Base-by-base conservation (phyloP, 2,797 vertebrate species). In the Erpetoichthys calabaricus region DNA sequence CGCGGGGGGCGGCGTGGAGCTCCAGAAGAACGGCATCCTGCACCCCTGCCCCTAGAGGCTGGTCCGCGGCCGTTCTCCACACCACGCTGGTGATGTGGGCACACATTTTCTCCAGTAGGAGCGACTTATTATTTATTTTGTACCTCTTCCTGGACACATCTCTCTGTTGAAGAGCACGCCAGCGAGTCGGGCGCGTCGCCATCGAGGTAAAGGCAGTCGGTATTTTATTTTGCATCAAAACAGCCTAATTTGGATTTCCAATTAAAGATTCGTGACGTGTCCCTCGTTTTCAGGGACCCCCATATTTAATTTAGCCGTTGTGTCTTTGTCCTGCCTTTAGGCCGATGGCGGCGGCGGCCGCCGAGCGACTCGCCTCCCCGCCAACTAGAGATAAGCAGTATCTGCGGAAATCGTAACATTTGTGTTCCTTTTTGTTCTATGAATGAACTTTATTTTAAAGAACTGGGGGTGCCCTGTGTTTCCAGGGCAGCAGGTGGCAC, bases 351-450 rank as follows among this genome's bases (percentile, higher is more conserved):
- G n/a, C n/a, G n/a, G 25, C 25, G 25, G 25, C 25, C 25, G 25
- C 25, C 25, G 25, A 25, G 25, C 25, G 25, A 25, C 25, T 25
- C 25, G 25, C 25, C 25, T 25, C 25, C 25, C 25, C 25, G 25
- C 25, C 25, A 25, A 25, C 92, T 90, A 89, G 91, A 91, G 93
- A 94, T 97, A 92, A 97, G 94, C 94, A 98, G 95, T 97, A 98
- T 98, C 94, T 98, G 95, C 95, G 93, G 94, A 92, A 88, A 88
- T 91, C 94, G 95, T 86, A 90, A 86, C 91, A 95, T 96, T 92
- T 89, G 85, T 84, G 83, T 86, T 45, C 95, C 88, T 97, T 88
- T 98, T 99, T 99, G 94, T 98, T 98, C 94, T 99, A 91, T 98
- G 94, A 98, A 97, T 98, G 91, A 98, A 95, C 90, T 94, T 97